Base-by-base conservation (phyloP, 2,113 vertebrate species). In the Channa maculata region DNA sequence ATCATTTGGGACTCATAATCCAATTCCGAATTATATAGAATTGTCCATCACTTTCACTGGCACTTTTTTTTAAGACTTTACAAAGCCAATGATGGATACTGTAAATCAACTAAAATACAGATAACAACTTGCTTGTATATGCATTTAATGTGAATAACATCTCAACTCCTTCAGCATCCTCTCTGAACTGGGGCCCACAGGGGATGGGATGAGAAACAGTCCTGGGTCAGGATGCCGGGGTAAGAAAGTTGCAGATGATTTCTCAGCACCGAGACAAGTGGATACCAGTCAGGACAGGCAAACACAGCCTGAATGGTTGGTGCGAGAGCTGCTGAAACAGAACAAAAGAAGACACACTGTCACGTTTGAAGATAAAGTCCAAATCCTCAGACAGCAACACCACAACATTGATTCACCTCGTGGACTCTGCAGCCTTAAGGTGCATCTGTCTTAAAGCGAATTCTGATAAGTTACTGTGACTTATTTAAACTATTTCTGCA, bases 341-440 rank as follows among this genome's bases (percentile, higher is more conserved):
- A 85, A 89, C 51, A 63, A 52, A 41, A 59, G 67, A 45, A 80
- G 87, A 50, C 92, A 91, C 70, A 93, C 89, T 0, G 3, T 93
- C 0, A 34, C 85, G 46, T 68, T 91, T 2, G 67, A 62, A 43
- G 87, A 93, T 61, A 74, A 77, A 0, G 1, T 66, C 10, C n/a
- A 65, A 38, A 66, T 69, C 8, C 68, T 1, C 1, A 65, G 33
- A 79, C 84, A 8, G 0, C 70, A 57, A 5, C 88, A 46, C 2
- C 58, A 5, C 51, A 51, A 6, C 0, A 5, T 11, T 1, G 75
- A 83, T 50, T 75, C 85, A 38, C n/a, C 33, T 12, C 49, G 13
- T 33, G 89, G 37, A 24, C 77, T 89, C 24, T 58, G 67, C 39
- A 88, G 80, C 33, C 75, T 86, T 55, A 89, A 95, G 92, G 93